Evolutionary conservation across 2,888 invertebrate species (phyloP).

Genomic region (Sialis fuliginosa): DNA sequence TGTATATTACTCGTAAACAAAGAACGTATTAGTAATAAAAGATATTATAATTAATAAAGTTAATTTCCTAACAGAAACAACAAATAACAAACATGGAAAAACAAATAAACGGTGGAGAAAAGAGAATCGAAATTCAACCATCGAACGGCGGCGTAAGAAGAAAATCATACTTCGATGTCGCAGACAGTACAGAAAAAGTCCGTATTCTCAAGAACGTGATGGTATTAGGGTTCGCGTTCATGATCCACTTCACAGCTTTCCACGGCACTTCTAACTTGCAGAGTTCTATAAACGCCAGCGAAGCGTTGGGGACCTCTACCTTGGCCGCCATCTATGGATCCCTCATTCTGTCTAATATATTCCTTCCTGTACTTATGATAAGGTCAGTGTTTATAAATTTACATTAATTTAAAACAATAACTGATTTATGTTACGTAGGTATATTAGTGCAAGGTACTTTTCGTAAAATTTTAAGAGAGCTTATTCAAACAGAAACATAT

Average conservation of each 20-base stretch:
- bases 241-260: constrained; percentile 86
- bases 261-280: constrained; percentile 69
- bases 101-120: background rate
- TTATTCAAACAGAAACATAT: too few species aligned
- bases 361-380: constrained; percentile 70
- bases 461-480: too few species aligned
- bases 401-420: too few species aligned
- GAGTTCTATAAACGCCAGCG: constrained; percentile 70
- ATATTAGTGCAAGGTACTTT: too few species aligned
- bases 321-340: constrained; percentile 75
- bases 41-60: too few species aligned
- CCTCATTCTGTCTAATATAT: constrained; percentile 75
- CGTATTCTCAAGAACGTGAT: constrained; percentile 71
- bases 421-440: too few species aligned
- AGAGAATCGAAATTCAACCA: constrained; percentile 18
- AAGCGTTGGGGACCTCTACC: constrained; percentile 67
- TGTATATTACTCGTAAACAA: too few species aligned
- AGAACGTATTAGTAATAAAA: too few species aligned
- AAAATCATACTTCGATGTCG: too few species aligned
- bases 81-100: background rate
- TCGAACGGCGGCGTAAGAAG: too few species aligned
- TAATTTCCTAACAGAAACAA: too few species aligned
- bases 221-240: constrained; percentile 72
- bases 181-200: constrained; percentile 37
- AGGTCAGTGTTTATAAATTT: constrained; percentile 32